Percentiles rank a stretch among this genome's conserved stretches.
These are phyloP conservation scores for Drosophila sproati DNA, from an alignment of 1,140 invertebrate species.

Conservation along the genomic window DNA sequence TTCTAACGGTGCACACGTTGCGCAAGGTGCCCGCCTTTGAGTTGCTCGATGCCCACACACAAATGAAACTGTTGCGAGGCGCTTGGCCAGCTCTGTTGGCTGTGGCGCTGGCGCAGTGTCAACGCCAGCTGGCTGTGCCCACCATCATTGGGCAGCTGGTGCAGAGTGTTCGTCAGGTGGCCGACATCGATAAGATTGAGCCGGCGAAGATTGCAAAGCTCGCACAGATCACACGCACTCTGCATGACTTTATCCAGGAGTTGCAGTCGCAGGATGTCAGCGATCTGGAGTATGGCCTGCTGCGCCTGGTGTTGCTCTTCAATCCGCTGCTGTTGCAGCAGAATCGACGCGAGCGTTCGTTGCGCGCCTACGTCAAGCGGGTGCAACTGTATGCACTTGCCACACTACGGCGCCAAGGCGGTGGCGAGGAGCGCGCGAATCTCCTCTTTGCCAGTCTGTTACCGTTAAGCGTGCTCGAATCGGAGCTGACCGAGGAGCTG, in stretches of 20 bases:
- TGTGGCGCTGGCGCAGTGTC: conserved; percentile 95
- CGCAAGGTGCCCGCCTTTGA: conserved; percentile 93
- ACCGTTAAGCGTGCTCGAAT: conserved; percentile 91
- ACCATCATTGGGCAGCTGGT: conserved; percentile 94
- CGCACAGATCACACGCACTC: conserved; percentile 91
- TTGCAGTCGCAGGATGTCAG: conserved; percentile 90
- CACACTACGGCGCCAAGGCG: conserved; percentile 52
- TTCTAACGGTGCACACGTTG: conserved; percentile 95
- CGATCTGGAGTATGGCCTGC: conserved; percentile 93
- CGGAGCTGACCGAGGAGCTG: conserved; percentile 93
- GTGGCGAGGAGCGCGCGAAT: conserved; percentile 68
- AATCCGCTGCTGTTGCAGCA: conserved; percentile 70
- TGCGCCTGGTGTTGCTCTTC: conserved; percentile 94
- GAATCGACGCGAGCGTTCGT: conserved; percentile 60
- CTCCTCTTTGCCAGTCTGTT: conserved; percentile 88
- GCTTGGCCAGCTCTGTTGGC: conserved; percentile 98
- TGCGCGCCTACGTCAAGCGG: conserved; percentile 71
- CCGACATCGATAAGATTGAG: conserved; percentile 88
- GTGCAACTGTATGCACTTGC: conserved; percentile 74
- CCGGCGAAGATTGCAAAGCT: conserved; percentile 90
- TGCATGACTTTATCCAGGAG: conserved; percentile 92
- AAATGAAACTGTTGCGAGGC: conserved; percentile 92
- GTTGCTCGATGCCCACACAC: conserved; percentile 91
- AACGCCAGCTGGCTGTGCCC: conserved; percentile 90
- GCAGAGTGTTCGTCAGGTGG: conserved; percentile 87